These are phyloP conservation scores for Damaliscus lunatus DNA, from an alignment of 2,113 vertebrate genomes.

Conservation along the genomic window DNA sequence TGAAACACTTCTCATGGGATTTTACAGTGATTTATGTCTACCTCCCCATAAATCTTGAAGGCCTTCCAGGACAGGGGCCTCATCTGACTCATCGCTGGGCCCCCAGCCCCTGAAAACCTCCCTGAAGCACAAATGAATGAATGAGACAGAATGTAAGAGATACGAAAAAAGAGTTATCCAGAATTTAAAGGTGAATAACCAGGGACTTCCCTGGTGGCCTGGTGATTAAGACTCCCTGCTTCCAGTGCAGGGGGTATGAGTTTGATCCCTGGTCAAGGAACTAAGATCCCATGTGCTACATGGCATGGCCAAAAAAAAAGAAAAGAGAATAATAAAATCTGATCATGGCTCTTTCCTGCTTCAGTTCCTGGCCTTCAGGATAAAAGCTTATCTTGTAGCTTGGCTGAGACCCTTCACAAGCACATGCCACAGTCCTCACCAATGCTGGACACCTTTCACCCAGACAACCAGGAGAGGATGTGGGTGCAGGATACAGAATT, in stretches of 20 bases:
- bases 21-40: background rate
- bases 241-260: background rate
- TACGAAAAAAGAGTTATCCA: background rate
- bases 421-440: background rate
- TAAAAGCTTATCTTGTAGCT: background rate
- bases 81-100: constrained; percentile 4
- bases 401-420: background rate
- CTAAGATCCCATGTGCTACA: background rate
- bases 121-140: background rate
- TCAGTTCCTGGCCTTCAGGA: background rate
- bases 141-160: background rate
- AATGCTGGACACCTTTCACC: background rate
- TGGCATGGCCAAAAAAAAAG: background rate
- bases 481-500: background rate
- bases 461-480: background rate
- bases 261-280: background rate
- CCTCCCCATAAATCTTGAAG: background rate
- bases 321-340: background rate
- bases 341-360: background rate
- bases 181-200: background rate
- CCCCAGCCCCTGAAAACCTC: background rate
- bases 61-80: background rate
- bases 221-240: background rate
- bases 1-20: background rate
- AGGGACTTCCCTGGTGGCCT: background rate